phyloP scores from a whole-genome alignment of 2,797 vertebrate species.

The Parauchenoglanis ngamensis region DNA sequence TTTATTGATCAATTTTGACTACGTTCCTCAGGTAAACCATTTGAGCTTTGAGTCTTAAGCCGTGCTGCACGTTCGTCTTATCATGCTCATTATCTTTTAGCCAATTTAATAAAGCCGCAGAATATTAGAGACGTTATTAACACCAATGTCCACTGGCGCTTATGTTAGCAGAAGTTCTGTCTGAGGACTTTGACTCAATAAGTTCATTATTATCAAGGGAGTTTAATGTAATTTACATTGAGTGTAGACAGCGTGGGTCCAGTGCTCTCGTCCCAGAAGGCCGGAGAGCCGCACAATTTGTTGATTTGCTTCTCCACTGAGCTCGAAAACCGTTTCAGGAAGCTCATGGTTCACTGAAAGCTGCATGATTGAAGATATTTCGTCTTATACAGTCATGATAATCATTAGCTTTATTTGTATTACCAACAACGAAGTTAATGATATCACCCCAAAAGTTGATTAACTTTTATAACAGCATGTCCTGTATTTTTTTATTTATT shows the following conservation, averaged over 20 bases:
- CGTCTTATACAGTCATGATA: too few species aligned
- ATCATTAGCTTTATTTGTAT: not conserved
- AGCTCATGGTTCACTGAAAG: not conserved
- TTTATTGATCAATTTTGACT: slow-evolving; percentile 1
- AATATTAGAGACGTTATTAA: slow-evolving; percentile 34
- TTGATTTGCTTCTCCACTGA: not conserved
- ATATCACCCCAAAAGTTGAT: not conserved
- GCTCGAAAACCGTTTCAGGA: not conserved
- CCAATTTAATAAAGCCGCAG: slow-evolving; percentile 29
- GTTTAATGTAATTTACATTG: slow-evolving; percentile 11
- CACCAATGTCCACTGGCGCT: slow-evolving; percentile 9
- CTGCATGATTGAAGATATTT: not conserved
- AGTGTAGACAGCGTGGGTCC: not conserved
- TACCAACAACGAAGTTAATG: not conserved
- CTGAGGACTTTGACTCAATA: slow-evolving; percentile 16
- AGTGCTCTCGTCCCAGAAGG: not conserved
- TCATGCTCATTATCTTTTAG: slow-evolving; percentile 29
- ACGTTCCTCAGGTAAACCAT: not conserved
- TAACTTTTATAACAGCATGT: not conserved
- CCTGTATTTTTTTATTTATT: too few species aligned
- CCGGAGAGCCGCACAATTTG: not conserved
- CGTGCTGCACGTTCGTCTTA: slow-evolving; percentile 12
- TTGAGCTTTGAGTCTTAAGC: not conserved
- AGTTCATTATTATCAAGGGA: slow-evolving; percentile 9
- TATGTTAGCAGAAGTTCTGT: not conserved